phyloP scores from a whole-genome alignment of 2,797 vertebrate genomes.

The Chaetodon trifasciatus region DNA sequence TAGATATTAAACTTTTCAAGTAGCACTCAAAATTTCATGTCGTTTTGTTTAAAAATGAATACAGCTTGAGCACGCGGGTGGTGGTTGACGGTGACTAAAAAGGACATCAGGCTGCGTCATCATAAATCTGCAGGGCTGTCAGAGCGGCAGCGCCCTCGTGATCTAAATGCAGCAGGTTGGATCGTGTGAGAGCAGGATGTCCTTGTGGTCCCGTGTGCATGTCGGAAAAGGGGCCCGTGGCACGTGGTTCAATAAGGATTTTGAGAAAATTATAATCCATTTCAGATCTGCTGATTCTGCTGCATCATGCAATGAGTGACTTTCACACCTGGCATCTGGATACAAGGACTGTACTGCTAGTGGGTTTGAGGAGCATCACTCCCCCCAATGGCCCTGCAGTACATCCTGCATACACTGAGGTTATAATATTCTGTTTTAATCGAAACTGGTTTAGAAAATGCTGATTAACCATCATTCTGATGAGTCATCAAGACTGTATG shows the following conservation, averaged over 20 bases:
- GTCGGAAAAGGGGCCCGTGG: neutral
- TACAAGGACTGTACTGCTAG: neutral
- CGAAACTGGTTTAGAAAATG: neutral
- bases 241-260: neutral
- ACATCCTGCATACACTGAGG: neutral
- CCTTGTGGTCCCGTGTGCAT: neutral
- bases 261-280: slow-evolving; percentile 11
- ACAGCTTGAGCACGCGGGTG: neutral
- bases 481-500: neutral
- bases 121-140: neutral
- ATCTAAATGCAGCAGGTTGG: neutral
- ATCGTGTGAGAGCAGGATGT: neutral
- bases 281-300: slow-evolving; percentile 5
- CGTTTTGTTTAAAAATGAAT: neutral
- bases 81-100: neutral
- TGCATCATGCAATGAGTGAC: neutral
- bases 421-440: neutral
- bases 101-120: neutral
- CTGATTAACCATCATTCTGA: neutral
- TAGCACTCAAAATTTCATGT: neutral
- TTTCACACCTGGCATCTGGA: neutral
- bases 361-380: neutral
- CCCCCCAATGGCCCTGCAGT: neutral
- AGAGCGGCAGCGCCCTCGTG: neutral
- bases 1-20: neutral